Evolutionary conservation across 2,797 vertebrate species (phyloP).

Genomic region (Enteromius mattozi): DNA sequence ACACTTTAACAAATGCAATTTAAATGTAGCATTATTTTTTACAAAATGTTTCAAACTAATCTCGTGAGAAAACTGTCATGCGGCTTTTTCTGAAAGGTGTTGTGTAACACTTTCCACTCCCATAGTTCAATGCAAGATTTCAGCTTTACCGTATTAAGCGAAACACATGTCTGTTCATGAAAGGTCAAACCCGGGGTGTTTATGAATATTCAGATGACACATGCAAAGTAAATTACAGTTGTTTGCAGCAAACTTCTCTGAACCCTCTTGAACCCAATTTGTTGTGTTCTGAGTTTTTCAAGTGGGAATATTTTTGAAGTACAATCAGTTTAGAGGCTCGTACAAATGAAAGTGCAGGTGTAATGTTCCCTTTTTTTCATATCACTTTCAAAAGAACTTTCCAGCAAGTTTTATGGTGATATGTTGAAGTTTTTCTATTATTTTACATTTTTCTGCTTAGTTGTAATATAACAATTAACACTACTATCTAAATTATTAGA

Average conservation of each 20-base stretch:
- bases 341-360: slow-evolving; percentile 38
- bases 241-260: slow-evolving; percentile 58
- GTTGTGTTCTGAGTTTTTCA: slow-evolving; percentile 57
- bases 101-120: slow-evolving; percentile 23
- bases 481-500: background rate
- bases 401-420: background rate
- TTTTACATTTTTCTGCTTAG: background rate
- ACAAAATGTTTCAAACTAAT: background rate
- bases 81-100: background rate
- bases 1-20: slow-evolving; percentile 21
- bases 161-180: slow-evolving; percentile 53
- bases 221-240: slow-evolving; percentile 59
- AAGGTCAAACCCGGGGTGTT: slow-evolving; percentile 59
- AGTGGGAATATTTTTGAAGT: slow-evolving; percentile 58
- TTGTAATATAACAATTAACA: background rate
- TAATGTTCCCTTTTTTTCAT: slow-evolving; percentile 41
- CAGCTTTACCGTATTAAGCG: slow-evolving; percentile 42
- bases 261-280: slow-evolving; percentile 62
- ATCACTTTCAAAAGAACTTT: slow-evolving; percentile 25
- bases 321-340: slow-evolving; percentile 44
- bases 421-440: background rate
- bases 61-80: background rate
- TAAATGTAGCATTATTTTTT: slow-evolving; percentile 4
- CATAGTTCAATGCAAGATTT: slow-evolving; percentile 38
- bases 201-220: slow-evolving; percentile 65